Percentiles rank a stretch among this genome's conserved stretches.
phyloP scores from a whole-genome alignment of 2,797 vertebrate genomes.

The Channallabes apus region DNA sequence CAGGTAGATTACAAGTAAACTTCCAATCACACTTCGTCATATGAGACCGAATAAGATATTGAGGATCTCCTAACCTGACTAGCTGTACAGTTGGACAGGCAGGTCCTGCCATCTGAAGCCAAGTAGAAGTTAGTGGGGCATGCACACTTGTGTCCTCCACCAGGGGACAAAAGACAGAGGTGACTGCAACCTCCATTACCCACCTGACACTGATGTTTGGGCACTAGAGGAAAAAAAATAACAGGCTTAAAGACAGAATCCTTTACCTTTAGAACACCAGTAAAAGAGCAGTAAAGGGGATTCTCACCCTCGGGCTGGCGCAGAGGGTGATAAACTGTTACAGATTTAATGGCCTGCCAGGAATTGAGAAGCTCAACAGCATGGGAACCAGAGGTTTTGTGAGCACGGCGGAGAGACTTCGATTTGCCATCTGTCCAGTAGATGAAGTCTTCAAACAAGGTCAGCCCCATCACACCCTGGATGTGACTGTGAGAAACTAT shows the following conservation, averaged over 20 bases:
- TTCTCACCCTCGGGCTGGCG: slow-evolving; percentile 94
- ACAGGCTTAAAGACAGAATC: slow-evolving; percentile 12
- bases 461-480: slow-evolving; percentile 93
- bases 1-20: slow-evolving; percentile 15
- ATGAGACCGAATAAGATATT: background rate
- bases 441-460: slow-evolving; percentile 96
- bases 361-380: slow-evolving; percentile 91
- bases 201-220: slow-evolving; percentile 90
- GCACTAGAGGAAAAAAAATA: slow-evolving; percentile 72
- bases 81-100: slow-evolving; percentile 96
- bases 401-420: slow-evolving; percentile 92
- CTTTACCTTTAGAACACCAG: slow-evolving; percentile 19
- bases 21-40: background rate
- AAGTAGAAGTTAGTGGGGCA: slow-evolving; percentile 98
- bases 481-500: slow-evolving; percentile 93
- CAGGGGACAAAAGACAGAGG: slow-evolving; percentile 91
- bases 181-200: slow-evolving; percentile 97
- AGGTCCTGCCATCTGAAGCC: slow-evolving; percentile 90
- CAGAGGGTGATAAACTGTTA: slow-evolving; percentile 95
- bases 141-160: slow-evolving; percentile 85
- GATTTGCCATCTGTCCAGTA: slow-evolving; percentile 99
- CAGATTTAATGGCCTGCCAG: slow-evolving; percentile 97
- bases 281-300: slow-evolving; percentile 32
- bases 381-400: slow-evolving; percentile 91
- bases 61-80: slow-evolving; percentile 81